These are phyloP conservation scores for Schizopygopsis pylzovi DNA, from an alignment of 2,797 vertebrate genomes.

Conservation along the genomic window DNA sequence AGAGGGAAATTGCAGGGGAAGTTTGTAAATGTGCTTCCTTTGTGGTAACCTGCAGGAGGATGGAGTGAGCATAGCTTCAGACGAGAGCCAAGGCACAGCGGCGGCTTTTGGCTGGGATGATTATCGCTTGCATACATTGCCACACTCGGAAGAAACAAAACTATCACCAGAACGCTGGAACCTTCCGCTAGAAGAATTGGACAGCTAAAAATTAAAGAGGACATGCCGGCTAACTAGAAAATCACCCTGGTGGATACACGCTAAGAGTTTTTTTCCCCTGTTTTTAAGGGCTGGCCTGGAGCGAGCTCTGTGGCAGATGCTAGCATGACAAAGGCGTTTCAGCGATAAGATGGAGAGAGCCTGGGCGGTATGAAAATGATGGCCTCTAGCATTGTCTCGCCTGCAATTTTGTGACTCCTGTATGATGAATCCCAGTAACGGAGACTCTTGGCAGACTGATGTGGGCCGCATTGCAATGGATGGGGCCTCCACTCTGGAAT, in stretches of 20 bases:
- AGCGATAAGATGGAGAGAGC: constrained; percentile 73
- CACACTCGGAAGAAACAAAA: constrained; percentile 66
- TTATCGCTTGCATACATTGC: constrained; percentile 70
- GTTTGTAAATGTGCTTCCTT: constrained; percentile 67
- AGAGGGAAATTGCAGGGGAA: constrained; percentile 61
- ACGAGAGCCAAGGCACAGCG: constrained; percentile 62
- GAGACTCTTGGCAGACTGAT: constrained; percentile 77
- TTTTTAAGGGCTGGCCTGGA: constrained; percentile 65
- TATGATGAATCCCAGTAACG: constrained; percentile 79
- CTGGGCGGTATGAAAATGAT: constrained; percentile 65
- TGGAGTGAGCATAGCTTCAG: constrained; percentile 67
- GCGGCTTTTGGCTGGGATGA: constrained; percentile 69
- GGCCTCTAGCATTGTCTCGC: constrained; percentile 73
- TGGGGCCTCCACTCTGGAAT: constrained; percentile 54
- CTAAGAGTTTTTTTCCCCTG: constrained; percentile 15
- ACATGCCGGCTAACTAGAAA: constrained; percentile 64
- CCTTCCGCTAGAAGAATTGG: constrained; percentile 61
- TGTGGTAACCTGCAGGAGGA: constrained; percentile 61
- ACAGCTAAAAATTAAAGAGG: constrained; percentile 58
- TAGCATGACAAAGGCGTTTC: constrained; percentile 71
- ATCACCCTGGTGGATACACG: constrained; percentile 46
- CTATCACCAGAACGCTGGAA: constrained; percentile 66
- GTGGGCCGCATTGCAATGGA: constrained; percentile 63
- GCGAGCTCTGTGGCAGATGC: constrained; percentile 63
- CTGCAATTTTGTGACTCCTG: constrained; percentile 75